Percentiles rank a stretch among this genome's conserved stretches.
Conservation (phyloP, 2,113 vertebrate genomes). For the Platichthys flesus region DNA sequence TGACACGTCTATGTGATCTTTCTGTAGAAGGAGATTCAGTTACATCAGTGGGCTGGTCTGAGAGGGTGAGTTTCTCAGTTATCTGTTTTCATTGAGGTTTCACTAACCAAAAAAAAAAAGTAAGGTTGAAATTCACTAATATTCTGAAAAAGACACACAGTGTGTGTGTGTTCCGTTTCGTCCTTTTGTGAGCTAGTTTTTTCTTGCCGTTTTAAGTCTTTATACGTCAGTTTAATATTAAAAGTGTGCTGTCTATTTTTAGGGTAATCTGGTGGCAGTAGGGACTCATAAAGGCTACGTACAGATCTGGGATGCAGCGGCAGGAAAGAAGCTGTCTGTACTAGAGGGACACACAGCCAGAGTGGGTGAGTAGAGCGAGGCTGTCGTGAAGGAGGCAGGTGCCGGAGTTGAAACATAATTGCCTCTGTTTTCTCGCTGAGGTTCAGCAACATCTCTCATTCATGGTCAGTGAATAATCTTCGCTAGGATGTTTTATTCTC, state of each 20-base stretch:
- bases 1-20: conserved; percentile 95
- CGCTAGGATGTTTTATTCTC: background rate
- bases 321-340: conserved; percentile 95
- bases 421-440: background rate
- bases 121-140: background rate
- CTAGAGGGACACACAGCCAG: conserved; percentile 96
- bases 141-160: background rate
- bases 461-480: conserved; percentile 5
- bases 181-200: background rate
- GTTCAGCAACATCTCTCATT: conserved; percentile 25
- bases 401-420: conserved; percentile 6
- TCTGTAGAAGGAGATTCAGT: conserved; percentile 98
- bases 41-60: conserved; percentile 98
- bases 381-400: background rate
- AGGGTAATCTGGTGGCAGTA: conserved; percentile 97
- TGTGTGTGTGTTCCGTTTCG: background rate
- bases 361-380: conserved; percentile 88
- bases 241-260: conserved; percentile 21
- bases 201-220: too few relatives aligned
- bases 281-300: conserved; percentile 99
- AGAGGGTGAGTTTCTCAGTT: conserved; percentile 86
- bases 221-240: too few relatives aligned
- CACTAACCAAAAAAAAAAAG: background rate
- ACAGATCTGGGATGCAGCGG: conserved; percentile 98
- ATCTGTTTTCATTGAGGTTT: background rate